Evolutionary conservation across 2,113 vertebrate species (phyloP).

Genomic region (Plotosus lineatus): DNA sequence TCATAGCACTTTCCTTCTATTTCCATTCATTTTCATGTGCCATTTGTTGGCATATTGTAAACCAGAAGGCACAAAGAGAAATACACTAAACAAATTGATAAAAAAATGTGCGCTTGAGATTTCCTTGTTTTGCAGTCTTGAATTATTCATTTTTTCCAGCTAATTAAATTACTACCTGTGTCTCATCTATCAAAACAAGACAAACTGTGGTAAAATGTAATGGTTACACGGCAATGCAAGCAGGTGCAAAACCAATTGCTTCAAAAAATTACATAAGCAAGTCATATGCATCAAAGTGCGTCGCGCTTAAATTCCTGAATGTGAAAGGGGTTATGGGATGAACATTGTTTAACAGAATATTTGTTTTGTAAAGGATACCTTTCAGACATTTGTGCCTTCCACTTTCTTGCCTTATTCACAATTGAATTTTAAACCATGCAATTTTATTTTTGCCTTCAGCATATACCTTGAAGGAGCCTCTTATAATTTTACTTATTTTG

Average conservation of each 20-base stretch:
- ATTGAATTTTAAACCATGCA: background rate
- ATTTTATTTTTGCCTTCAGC: background rate
- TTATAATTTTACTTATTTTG: background rate
- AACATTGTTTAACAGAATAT: background rate
- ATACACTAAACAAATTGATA: background rate
- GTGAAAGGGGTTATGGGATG: background rate
- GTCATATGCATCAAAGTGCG: background rate
- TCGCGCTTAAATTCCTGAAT: background rate
- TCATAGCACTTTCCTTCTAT: background rate
- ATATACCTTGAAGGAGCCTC: background rate
- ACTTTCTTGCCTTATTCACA: background rate
- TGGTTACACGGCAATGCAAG: background rate
- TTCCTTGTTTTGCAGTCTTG: slow-evolving; percentile 5
- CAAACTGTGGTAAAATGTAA: slow-evolving; percentile 4
- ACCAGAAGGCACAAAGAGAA: background rate
- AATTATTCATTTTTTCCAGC: slow-evolving; percentile 16
- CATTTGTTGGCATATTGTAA: background rate
- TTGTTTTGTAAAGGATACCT: background rate
- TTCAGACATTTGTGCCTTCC: background rate
- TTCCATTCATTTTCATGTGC: background rate
- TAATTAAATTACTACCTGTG: background rate
- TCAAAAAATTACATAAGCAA: background rate
- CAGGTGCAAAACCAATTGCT: background rate
- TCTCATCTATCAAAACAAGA: slow-evolving; percentile 18
- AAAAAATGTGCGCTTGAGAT: slow-evolving; percentile 7